Conservation (phyloP, 2,113 vertebrate genomes). For the Eulacestoma nigropectus region DNA sequence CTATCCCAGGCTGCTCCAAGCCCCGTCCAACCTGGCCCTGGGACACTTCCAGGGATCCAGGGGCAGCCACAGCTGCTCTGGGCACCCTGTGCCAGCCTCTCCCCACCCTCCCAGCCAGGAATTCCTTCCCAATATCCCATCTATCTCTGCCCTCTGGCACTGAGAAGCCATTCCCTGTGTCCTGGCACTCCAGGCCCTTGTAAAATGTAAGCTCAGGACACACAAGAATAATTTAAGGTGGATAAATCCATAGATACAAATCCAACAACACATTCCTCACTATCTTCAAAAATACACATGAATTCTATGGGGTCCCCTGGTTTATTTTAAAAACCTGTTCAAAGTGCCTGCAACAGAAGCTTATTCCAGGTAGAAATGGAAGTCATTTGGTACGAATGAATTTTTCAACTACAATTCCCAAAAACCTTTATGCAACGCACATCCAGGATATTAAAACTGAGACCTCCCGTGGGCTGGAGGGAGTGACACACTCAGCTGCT, state of each 20-base stretch:
- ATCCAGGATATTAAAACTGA: background rate
- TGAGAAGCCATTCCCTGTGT: background rate
- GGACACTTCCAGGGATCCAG: background rate
- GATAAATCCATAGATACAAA: background rate
- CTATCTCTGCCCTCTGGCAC: background rate
- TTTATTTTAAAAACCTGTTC: background rate
- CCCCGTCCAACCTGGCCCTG: background rate
- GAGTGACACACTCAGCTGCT: background rate
- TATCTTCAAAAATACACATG: background rate
- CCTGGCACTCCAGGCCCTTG: background rate
- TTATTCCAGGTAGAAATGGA: background rate
- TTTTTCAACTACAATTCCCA: background rate
- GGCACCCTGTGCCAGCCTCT: fast-evolving
- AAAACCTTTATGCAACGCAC: background rate
- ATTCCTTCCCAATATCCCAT: background rate
- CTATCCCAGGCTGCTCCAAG: background rate
- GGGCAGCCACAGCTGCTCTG: background rate
- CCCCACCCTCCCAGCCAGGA: background rate
- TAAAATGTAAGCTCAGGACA: background rate
- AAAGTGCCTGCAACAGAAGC: background rate
- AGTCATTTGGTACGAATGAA: background rate
- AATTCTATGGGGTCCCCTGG: background rate
- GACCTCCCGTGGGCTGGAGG: background rate
- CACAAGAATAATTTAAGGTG: background rate
- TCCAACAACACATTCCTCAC: background rate